phyloP scores from a whole-genome alignment of 2,888 invertebrate species.

The Ceramica pisi region DNA sequence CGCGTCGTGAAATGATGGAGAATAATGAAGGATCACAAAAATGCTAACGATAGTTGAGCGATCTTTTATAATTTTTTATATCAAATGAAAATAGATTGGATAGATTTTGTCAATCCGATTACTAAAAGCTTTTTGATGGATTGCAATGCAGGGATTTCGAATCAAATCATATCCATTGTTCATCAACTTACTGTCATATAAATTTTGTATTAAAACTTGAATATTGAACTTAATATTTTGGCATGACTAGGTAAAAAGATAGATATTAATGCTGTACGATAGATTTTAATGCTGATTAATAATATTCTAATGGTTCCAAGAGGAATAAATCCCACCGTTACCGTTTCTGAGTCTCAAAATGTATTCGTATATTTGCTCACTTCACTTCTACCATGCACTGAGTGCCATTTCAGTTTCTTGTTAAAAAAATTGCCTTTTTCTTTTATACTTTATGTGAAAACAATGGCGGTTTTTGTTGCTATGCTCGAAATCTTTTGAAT shows the following conservation, averaged over 20 bases:
- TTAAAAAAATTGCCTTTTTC: constrained; percentile 47
- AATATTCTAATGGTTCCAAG: constrained; percentile 38
- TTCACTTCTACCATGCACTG: constrained; percentile 62
- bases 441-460: constrained; percentile 46
- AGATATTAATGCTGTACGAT: too few species aligned
- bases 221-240: constrained; percentile 11
- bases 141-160: constrained; percentile 39
- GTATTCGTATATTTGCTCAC: constrained; percentile 70
- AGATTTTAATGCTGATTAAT: not conserved
- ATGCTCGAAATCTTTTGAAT: constrained; percentile 8
- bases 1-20: constrained; percentile 4
- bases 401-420: constrained; percentile 66
- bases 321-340: constrained; percentile 55
- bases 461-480: constrained; percentile 11
- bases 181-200: constrained; percentile 15
- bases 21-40: constrained; percentile 29
- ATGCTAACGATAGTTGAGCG: constrained; percentile 19
- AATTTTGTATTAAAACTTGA: constrained; percentile 14
- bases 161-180: constrained; percentile 33
- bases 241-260: not conserved
- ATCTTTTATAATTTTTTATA: constrained; percentile 48
- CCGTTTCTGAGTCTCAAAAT: constrained; percentile 68
- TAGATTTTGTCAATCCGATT: constrained; percentile 56
- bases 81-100: constrained; percentile 56
- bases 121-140: constrained; percentile 58